These are phyloP conservation scores for Dusona sp. DNA, from an alignment of 2,888 invertebrate genomes.

Conservation along the genomic window DNA sequence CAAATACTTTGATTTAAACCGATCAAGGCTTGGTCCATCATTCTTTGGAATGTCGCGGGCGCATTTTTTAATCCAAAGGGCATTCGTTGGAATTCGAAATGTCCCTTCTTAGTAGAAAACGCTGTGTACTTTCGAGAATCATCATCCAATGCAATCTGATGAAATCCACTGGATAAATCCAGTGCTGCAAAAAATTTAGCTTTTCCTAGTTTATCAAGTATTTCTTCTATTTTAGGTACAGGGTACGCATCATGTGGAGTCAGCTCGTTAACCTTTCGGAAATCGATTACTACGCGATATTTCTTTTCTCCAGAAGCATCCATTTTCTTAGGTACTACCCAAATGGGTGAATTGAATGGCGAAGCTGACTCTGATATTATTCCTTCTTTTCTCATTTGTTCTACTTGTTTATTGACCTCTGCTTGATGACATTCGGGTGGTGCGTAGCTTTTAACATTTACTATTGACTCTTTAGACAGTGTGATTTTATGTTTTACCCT, in stretches of 20 bases:
- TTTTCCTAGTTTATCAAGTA: slow-evolving; percentile 70
- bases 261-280: slow-evolving; percentile 42
- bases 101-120: slow-evolving; percentile 46
- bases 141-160: slow-evolving; percentile 69
- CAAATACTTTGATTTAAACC: slow-evolving; percentile 4
- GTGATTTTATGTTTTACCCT: too few relatives aligned
- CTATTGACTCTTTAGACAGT: too few relatives aligned
- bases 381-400: too few relatives aligned
- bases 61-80: too few relatives aligned
- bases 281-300: slow-evolving; percentile 57
- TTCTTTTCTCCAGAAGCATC: slow-evolving; percentile 44
- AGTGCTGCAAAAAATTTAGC: slow-evolving; percentile 70
- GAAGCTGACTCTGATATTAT: too few relatives aligned
- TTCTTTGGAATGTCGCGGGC: slow-evolving; percentile 15
- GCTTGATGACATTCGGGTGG: too few relatives aligned
- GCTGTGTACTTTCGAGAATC: slow-evolving; percentile 49
- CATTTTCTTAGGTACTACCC: slow-evolving; percentile 53
- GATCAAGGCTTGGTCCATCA: slow-evolving; percentile 9
- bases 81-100: slow-evolving; percentile 52
- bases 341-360: slow-evolving; percentile 37
- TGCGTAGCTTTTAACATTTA: too few relatives aligned
- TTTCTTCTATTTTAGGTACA: slow-evolving; percentile 61
- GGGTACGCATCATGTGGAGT: slow-evolving; percentile 51
- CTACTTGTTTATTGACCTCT: too few relatives aligned
- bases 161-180: slow-evolving; percentile 71